phyloP scores from a whole-genome alignment of 2,113 vertebrate genomes.

The Heptranchias perlo region DNA sequence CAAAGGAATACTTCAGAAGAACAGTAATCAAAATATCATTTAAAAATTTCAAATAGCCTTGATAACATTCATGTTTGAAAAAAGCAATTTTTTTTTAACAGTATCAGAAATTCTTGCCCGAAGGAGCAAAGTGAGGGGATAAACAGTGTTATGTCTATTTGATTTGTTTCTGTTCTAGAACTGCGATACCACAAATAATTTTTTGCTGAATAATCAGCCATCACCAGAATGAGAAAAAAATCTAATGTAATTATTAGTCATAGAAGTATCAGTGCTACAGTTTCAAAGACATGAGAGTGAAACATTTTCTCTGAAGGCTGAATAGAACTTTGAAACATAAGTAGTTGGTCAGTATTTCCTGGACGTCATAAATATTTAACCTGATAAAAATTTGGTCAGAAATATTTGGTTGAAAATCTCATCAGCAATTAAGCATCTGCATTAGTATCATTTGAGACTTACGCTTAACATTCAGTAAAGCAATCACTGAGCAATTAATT shows the following conservation, averaged over 20 bases:
- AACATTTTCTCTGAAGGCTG: not conserved
- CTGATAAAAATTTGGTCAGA: not conserved
- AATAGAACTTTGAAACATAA: not conserved
- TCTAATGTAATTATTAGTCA: not conserved
- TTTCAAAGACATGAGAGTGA: slow-evolving; percentile 2
- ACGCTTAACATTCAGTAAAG: not conserved
- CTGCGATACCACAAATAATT: not conserved
- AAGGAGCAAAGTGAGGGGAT: not conserved
- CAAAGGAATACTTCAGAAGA: not conserved
- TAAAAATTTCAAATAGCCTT: not conserved
- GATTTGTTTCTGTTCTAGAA: slow-evolving; percentile 4
- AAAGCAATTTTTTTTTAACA: not conserved
- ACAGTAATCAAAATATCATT: not conserved
- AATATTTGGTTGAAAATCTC: not conserved
- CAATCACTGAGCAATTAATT: not conserved
- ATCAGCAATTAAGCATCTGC: not conserved
- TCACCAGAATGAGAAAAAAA: not conserved
- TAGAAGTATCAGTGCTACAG: not conserved
- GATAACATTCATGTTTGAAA: not conserved
- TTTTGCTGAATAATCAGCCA: not conserved
- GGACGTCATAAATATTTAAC: not conserved
- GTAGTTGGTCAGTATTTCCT: not conserved
- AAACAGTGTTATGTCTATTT: not conserved
- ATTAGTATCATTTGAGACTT: not conserved
- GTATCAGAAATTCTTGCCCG: not conserved